A percentile compares a stretch with the other conserved stretches of the same genome.
Evolutionary conservation across 1,140 invertebrate genomes (phyloP).

Genomic region (Drosophila jambulina): DNA sequence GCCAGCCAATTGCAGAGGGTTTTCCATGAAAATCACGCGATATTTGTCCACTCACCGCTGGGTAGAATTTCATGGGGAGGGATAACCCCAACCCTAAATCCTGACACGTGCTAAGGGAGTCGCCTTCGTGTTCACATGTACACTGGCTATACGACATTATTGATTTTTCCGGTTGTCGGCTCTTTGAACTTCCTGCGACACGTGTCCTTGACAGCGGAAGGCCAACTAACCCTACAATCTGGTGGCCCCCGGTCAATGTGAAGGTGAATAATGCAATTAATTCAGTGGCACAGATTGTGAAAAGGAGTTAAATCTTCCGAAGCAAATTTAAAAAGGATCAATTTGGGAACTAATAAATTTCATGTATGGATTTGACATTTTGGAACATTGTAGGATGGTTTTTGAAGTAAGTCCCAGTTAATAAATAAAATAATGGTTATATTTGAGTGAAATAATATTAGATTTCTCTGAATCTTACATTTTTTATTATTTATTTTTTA

Average conservation of each 20-base stretch:
- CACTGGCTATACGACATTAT: slow-evolving; percentile 64
- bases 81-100: slow-evolving; percentile 8
- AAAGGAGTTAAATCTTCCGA: not conserved
- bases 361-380: no score
- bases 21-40: slow-evolving; percentile 74
- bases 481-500: not conserved
- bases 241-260: slow-evolving; percentile 57
- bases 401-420: no score
- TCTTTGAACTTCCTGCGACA: slow-evolving; percentile 78
- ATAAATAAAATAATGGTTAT: not conserved
- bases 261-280: slow-evolving; percentile 57
- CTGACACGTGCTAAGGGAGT: slow-evolving; percentile 65
- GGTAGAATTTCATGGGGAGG: slow-evolving; percentile 15
- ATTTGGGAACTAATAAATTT: not conserved
- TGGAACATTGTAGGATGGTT: no score
- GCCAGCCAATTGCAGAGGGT: slow-evolving; percentile 63
- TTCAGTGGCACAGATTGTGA: not conserved
- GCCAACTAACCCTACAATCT: slow-evolving; percentile 60
- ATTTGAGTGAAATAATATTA: not conserved
- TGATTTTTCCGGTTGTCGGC: slow-evolving; percentile 64
- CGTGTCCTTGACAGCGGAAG: slow-evolving; percentile 65
- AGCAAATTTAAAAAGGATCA: not conserved
- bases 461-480: not conserved
- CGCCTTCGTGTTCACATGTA: slow-evolving; percentile 39
- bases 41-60: slow-evolving; percentile 58